Evolutionary conservation across 2,113 vertebrate species (phyloP), one percentile per base, ranked within the genome.

Genomic region (Tetrax tetrax): DNA sequence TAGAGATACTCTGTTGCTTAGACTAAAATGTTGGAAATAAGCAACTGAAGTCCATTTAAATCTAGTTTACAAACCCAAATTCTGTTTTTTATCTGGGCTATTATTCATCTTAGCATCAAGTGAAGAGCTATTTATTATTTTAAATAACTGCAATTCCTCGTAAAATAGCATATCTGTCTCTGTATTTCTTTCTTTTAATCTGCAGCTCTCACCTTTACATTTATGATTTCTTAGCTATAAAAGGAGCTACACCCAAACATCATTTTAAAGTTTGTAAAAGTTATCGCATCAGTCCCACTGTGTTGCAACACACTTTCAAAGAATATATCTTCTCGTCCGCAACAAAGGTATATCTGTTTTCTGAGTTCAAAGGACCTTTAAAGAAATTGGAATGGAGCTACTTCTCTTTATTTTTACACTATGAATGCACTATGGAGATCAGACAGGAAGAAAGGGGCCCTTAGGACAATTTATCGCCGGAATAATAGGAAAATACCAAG

Each of bases 91-190:
- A 60, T 78, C 69, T 64, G 84, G 37, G 35, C 38, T 94, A 63
- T 91, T 91, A 91, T 69, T 97, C 87, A 76, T 79, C 48, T 71
- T 64, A 94, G 89, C 77, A 84, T 20, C 80, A 93, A 29, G 38
- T 91, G 93, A 91, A 89, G 61, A 89, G 69, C 83, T 79, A 83
- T 95, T 89, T 75, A 56, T 92, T 89, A 92, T 91, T 96, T 87
- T 66, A 91, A 94, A 84, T 79, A 75, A 74, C 57, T 84, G 83
- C 66, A 91, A 69, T 51, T 87, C 65, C 35, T 59, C 10, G 4
- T 70, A 87, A 95, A 94, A 75, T 63, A 89, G 22, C 17, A 3
- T 35, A 48, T 45, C 60, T 92, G 25, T 60, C 77, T 92, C 87
- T 93, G 17, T 75, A 91, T 89, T 94, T 96, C 83, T 93, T 84